phyloP scores from a whole-genome alignment of 2,797 vertebrate species.

The Moxostoma hubbsi region DNA sequence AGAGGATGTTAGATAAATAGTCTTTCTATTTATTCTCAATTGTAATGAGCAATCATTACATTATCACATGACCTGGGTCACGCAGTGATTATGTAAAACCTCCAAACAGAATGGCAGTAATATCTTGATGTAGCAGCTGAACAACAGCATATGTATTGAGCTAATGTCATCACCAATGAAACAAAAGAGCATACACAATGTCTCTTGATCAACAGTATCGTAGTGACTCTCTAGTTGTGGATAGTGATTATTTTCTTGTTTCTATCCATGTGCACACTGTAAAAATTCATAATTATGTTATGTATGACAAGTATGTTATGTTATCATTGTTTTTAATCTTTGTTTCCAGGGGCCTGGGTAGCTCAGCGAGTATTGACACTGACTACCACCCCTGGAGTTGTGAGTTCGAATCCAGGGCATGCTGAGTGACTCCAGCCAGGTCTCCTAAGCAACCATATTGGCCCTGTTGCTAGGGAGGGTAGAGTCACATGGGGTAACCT shows the following conservation, averaged over 20 bases:
- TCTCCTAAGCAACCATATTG: no score
- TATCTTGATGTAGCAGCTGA: constrained; percentile 15
- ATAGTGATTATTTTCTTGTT: no score
- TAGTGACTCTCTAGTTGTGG: no score
- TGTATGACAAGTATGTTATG: no score
- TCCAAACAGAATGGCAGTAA: neutral
- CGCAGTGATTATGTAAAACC: constrained; percentile 22
- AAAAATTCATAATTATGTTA: no score
- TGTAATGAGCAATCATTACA: constrained; percentile 12
- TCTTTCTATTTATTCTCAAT: constrained; percentile 13
- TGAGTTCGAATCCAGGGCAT: no score
- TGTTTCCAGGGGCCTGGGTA: no score
- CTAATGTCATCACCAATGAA: constrained; percentile 1
- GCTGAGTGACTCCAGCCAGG: no score
- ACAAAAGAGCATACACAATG: neutral
- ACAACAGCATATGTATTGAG: constrained; percentile 21
- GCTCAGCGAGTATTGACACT: neutral
- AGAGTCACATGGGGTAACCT: no score
- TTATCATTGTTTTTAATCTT: no score
- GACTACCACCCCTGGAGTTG: neutral
- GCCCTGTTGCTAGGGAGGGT: no score
- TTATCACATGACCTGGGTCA: constrained; percentile 37
- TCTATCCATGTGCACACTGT: no score
- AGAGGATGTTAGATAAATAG: constrained; percentile 19
- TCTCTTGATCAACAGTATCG: neutral